Conservation (phyloP, 2,113 vertebrate genomes). For the Laterallus jamaicensis region DNA sequence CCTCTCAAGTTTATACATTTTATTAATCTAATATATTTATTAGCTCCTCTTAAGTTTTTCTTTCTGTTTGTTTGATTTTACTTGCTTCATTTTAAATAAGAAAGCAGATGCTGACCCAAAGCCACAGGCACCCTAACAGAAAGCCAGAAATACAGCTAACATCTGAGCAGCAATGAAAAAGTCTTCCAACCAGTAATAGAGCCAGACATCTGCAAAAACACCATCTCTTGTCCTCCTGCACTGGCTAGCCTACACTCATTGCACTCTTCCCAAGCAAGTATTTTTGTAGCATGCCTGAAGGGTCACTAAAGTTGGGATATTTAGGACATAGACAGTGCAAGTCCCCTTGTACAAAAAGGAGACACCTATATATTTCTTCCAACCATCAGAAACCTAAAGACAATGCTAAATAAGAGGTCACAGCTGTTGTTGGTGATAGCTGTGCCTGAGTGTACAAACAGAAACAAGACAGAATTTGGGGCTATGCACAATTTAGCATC, state of each 20-base stretch:
- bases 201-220: background rate
- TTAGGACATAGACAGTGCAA: background rate
- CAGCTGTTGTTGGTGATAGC: background rate
- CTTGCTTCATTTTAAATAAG: background rate
- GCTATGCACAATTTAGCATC: background rate
- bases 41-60: background rate
- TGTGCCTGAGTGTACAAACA: background rate
- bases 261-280: background rate
- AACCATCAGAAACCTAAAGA: background rate
- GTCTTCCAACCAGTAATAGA: background rate
- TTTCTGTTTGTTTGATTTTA: background rate
- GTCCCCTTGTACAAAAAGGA: background rate
- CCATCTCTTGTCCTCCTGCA: background rate
- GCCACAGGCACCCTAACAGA: background rate
- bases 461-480: background rate
- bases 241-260: background rate
- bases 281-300: background rate
- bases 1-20: background rate
- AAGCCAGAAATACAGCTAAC: background rate
- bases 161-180: background rate
- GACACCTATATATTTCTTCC: background rate
- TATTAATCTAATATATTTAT: background rate
- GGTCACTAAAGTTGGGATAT: background rate
- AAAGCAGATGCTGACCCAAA: background rate
- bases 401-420: background rate